Base-by-base conservation (phyloP, 37 sponge, comb jelly and placozoan species). In the Petrosia ficiformis region DNA sequence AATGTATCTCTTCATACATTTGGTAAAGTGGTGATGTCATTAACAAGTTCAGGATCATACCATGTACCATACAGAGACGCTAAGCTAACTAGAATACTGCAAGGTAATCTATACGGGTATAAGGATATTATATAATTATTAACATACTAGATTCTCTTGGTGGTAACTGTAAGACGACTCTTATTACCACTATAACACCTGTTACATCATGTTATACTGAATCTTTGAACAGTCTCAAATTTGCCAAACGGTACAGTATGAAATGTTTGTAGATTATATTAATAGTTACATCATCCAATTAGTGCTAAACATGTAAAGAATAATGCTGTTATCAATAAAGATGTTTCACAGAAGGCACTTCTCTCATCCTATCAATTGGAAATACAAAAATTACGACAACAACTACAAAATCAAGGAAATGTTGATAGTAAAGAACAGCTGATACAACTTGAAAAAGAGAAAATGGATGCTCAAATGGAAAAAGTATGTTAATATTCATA, bases 61-160 rank as follows among this genome's bases (percentile, higher is more conserved):
- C 88, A 95, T 68, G 79, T 89, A n/a, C 99, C 99, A 14, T 98
- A 98, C 64, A 65, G 99, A 58, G 99, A 98, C 70, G 89, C 93
- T 36, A 95, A 89, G 74, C 81, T 98, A 48, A 98, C 99, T 19
- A 43, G 93, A 21, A 66, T 98, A 42, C 86, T 98, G n/a, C 93
- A 94, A 86, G 91, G 81, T 76, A 67, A 57, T 70, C 74, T 32
- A 33, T 26, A 3, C 33, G 30, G 2, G 6, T 37, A 29, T 54
- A 39, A 25, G 8, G 10, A 30, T n/a, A 36, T 10, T 4, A 36
- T 8, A 8, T 8, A 6, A 4, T 14, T 42, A 71, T 39, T 43
- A 2, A 19, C 52, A 42, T 22, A 42, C 30, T 48, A 44, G 83
- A 83, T 54, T 74, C 78, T 24, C 86, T 95, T 4, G 96, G 96